A percentile compares a stretch with the other conserved stretches of the same genome.
Conservation (phyloP, 2,113 vertebrate species). For the Carlito syrichta region DNA sequence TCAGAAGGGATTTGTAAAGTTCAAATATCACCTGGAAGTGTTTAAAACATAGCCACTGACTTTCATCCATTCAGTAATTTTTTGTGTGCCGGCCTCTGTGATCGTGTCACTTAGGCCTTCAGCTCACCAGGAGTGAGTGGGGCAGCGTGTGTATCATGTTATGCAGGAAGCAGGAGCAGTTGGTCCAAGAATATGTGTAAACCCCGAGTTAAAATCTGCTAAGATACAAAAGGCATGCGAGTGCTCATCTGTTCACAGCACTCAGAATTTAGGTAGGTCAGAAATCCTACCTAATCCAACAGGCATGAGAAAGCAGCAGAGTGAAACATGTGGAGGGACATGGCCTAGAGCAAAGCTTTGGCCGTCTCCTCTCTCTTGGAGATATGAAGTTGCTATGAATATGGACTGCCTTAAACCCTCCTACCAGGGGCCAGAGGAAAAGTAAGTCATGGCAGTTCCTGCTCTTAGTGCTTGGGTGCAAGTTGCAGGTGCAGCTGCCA, state of each 20-base stretch:
- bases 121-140: background rate
- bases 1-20: background rate
- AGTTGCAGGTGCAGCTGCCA: background rate
- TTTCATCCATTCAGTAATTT: background rate
- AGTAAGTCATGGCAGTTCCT: background rate
- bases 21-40: background rate
- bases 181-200: background rate
- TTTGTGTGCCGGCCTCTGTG: background rate
- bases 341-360: slow-evolving; percentile 9
- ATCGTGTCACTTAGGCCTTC: background rate
- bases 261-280: background rate
- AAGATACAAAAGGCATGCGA: background rate
- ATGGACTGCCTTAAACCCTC: background rate
- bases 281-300: background rate
- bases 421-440: background rate
- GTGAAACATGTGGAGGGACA: background rate
- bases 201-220: background rate
- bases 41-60: background rate
- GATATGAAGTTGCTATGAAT: background rate
- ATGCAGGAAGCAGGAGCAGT: background rate
- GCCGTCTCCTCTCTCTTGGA: background rate
- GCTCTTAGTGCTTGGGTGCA: no score
- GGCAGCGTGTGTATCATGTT: background rate
- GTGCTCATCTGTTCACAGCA: background rate
- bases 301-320: background rate